A percentile compares a stretch with the other conserved stretches of the same genome.
Conservation (phyloP, 2,797 vertebrate species). For the Artibeus lituratus region DNA sequence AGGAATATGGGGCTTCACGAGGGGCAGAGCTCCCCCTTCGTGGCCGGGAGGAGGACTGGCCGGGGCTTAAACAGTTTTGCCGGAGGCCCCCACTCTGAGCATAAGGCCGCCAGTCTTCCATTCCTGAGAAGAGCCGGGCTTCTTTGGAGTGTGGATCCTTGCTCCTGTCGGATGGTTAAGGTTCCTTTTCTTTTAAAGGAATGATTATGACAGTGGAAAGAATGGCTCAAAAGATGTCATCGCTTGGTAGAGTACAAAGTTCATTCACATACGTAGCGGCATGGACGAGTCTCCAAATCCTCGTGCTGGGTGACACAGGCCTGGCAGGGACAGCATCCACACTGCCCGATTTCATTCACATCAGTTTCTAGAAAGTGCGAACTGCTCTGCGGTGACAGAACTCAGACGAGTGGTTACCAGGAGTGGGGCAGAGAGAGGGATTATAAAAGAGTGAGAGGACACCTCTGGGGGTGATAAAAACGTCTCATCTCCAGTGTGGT, state of each 20-base stretch:
- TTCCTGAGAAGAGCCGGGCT: neutral
- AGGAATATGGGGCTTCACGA: constrained; percentile 58
- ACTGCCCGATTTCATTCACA: neutral
- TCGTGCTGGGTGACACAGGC: neutral
- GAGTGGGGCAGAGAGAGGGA: neutral
- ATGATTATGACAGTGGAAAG: neutral
- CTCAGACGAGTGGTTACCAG: constrained; percentile 31
- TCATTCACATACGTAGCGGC: constrained; percentile 8
- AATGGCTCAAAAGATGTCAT: constrained; percentile 2
- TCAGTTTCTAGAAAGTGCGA: constrained; percentile 30
- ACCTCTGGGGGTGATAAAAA: neutral
- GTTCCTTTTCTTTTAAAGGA: constrained; percentile 11
- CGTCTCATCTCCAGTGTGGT: neutral
- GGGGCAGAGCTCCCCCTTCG: neutral
- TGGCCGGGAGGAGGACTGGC: constrained; percentile 35
- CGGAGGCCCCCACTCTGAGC: neutral
- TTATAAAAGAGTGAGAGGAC: neutral
- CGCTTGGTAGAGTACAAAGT: constrained; percentile 1
- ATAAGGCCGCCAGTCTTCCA: neutral
- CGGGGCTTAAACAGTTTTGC: constrained; percentile 29
- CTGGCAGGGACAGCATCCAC: neutral
- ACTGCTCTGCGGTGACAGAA: constrained; percentile 5
- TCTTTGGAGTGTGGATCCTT: neutral
- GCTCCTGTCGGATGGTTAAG: neutral
- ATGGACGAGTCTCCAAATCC: neutral